phyloP scores from a whole-genome alignment of 2,113 vertebrate species.

The Crotalus tigris region DNA sequence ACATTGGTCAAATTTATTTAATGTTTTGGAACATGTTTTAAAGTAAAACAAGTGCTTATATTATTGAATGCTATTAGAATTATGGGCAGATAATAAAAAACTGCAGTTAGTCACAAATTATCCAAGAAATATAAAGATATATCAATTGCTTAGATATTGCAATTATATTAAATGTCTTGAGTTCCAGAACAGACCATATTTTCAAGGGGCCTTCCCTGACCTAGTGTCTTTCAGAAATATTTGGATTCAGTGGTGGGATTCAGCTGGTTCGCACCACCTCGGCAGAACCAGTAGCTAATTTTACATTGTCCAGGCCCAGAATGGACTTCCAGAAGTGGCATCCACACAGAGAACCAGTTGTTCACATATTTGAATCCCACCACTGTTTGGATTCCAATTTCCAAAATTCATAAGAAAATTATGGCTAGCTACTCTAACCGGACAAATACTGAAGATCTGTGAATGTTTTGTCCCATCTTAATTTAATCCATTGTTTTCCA shows the following conservation, averaged over 20 bases:
- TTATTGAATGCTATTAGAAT: neutral
- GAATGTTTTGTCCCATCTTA: neutral
- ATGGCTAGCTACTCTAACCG: neutral
- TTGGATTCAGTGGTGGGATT: neutral
- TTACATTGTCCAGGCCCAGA: too few species aligned
- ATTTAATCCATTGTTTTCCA: neutral
- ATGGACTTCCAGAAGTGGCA: too few species aligned
- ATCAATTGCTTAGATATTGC: neutral
- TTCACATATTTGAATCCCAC: neutral
- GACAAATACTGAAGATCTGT: neutral
- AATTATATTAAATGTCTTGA: neutral
- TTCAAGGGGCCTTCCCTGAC: neutral
- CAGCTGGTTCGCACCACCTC: too few species aligned
- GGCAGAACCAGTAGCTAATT: too few species aligned
- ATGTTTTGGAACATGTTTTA: neutral
- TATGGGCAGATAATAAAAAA: neutral
- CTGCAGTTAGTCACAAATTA: neutral
- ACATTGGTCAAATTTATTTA: neutral
- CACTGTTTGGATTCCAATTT: neutral
- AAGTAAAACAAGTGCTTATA: neutral
- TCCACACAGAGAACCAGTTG: too few species aligned
- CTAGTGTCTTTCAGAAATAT: neutral
- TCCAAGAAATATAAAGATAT: neutral
- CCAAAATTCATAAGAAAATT: neutral
- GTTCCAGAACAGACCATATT: neutral